phyloP scores from a whole-genome alignment of 2,113 vertebrate species.

The Callithrix jacchus region DNA sequence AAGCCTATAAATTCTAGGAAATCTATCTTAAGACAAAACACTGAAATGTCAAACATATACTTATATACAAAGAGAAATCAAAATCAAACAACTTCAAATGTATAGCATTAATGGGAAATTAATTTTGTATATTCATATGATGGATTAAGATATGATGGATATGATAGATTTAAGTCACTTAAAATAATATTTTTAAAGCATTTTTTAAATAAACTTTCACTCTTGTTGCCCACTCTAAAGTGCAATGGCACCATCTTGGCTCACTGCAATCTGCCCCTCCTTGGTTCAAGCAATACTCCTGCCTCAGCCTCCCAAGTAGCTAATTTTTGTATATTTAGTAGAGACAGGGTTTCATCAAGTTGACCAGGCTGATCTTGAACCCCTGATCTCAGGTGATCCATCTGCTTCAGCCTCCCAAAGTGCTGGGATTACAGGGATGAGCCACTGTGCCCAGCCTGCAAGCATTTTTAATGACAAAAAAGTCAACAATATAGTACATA shows the following conservation, averaged over 20 bases:
- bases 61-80: not conserved
- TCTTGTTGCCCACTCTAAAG: too few relatives aligned
- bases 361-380: too few relatives aligned
- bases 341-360: too few relatives aligned
- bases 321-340: too few relatives aligned
- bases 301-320: too few relatives aligned
- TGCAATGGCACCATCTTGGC: too few relatives aligned
- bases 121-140: not conserved
- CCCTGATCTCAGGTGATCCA: too few relatives aligned
- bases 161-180: not conserved
- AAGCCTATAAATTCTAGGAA: not conserved
- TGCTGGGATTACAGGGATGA: too few relatives aligned
- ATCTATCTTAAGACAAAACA: not conserved
- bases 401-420: too few relatives aligned
- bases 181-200: constrained; percentile 23
- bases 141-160: not conserved
- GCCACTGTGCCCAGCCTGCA: not conserved
- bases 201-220: not conserved
- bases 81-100: not conserved
- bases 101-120: not conserved
- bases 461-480: not conserved
- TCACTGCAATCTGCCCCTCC: too few relatives aligned
- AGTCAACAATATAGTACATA: not conserved
- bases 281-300: too few relatives aligned
- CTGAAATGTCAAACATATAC: not conserved